Conservation (phyloP, 2,797 vertebrate genomes). For the Helarctos malayanus region DNA sequence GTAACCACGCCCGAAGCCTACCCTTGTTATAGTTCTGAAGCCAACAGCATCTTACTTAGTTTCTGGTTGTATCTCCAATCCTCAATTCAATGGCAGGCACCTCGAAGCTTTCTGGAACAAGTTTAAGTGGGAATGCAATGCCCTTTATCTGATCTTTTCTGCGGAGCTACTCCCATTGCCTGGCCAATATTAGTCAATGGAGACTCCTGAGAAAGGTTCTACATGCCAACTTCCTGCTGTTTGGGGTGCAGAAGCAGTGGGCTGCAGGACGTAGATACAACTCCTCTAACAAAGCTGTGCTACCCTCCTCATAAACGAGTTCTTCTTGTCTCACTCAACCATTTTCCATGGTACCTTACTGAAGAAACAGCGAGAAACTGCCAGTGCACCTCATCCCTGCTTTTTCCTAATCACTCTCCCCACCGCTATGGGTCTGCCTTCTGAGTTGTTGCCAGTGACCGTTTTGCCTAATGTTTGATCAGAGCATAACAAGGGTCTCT, state of each 20-base stretch:
- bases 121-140: neutral
- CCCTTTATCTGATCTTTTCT: neutral
- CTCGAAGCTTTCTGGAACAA: neutral
- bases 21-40: neutral
- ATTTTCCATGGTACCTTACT: neutral
- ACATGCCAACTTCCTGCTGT: neutral
- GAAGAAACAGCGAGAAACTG: neutral
- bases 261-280: neutral
- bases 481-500: neutral
- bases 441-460: neutral
- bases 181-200: neutral
- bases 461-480: neutral
- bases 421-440: neutral
- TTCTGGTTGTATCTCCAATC: neutral
- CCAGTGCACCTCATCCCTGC: neutral
- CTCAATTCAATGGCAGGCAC: neutral
- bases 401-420: neutral
- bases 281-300: neutral
- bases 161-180: neutral
- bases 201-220: neutral
- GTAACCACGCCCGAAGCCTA: neutral
- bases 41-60: neutral
- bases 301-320: neutral
- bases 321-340: neutral
- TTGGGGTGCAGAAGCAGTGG: neutral